A percentile compares a stretch with the other conserved stretches of the same genome.
Conservation (phyloP, 2,888 invertebrate species). For the Dryococelus australis region DNA sequence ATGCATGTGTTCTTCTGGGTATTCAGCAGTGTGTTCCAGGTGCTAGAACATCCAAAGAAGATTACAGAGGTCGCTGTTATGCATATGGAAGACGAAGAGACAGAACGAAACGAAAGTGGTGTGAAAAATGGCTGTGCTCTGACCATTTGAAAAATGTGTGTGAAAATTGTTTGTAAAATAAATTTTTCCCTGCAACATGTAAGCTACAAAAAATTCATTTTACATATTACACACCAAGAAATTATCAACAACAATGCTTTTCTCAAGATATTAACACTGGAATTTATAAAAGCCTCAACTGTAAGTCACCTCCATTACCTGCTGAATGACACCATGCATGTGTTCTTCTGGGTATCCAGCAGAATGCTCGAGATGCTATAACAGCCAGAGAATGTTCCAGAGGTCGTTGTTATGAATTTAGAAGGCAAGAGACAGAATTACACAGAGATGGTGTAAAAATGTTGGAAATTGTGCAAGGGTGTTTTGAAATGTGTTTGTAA, state of each 20-base stretch:
- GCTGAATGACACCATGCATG: too few relatives aligned
- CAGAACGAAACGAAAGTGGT: neutral
- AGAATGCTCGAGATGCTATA: neutral
- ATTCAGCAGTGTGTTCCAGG: neutral
- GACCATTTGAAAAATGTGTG: neutral
- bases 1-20: neutral
- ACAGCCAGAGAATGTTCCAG: neutral
- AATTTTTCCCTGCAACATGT: neutral
- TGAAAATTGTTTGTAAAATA: neutral
- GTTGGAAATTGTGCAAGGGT: too few relatives aligned
- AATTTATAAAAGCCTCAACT: too few relatives aligned
- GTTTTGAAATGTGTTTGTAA: too few relatives aligned
- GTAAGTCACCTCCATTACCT: too few relatives aligned
- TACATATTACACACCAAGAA: too few relatives aligned
- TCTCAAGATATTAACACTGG: too few relatives aligned
- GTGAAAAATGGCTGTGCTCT: neutral
- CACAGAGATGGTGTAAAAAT: neutral
- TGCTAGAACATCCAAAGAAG: neutral
- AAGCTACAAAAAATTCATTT: too few relatives aligned
- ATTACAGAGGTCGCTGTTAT: neutral
- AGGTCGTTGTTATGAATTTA: neutral
- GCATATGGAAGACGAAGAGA: neutral
- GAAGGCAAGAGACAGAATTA: neutral
- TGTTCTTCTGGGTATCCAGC: neutral
- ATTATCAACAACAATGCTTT: too few relatives aligned